Evolutionary conservation across 2,797 vertebrate species (phyloP).

Genomic region (Propithecus deckenii): DNA sequence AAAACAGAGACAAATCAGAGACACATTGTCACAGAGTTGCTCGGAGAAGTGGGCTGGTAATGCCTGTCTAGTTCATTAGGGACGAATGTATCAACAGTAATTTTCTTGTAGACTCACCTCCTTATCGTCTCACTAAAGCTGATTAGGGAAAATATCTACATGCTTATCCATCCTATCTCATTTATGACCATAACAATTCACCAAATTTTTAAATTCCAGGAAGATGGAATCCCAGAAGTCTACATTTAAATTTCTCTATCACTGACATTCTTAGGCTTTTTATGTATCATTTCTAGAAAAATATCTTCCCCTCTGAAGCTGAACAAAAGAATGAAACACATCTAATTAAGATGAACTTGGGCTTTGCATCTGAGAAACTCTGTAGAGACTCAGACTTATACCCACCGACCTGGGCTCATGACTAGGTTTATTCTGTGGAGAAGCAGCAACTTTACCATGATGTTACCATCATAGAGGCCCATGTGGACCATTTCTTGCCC

Average conservation of each 20-base stretch:
- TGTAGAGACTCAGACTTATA: background rate
- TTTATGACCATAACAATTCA: background rate
- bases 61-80: background rate
- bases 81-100: background rate
- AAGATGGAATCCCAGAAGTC: background rate
- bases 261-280: background rate
- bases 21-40: background rate
- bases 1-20: constrained; percentile 31
- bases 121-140: background rate
- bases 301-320: background rate
- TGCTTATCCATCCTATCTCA: background rate
- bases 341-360: background rate
- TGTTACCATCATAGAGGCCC: background rate
- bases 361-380: background rate
- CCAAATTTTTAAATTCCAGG: background rate
- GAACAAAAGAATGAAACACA: background rate
- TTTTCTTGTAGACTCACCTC: background rate
- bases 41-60: background rate
- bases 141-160: background rate
- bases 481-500: background rate
- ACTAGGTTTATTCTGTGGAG: background rate
- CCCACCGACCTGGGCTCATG: background rate
- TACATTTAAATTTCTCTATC: background rate
- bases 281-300: background rate
- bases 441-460: background rate